phyloP scores from a whole-genome alignment of 1,140 invertebrate genomes.

The Rhyacophila brunnea region DNA sequence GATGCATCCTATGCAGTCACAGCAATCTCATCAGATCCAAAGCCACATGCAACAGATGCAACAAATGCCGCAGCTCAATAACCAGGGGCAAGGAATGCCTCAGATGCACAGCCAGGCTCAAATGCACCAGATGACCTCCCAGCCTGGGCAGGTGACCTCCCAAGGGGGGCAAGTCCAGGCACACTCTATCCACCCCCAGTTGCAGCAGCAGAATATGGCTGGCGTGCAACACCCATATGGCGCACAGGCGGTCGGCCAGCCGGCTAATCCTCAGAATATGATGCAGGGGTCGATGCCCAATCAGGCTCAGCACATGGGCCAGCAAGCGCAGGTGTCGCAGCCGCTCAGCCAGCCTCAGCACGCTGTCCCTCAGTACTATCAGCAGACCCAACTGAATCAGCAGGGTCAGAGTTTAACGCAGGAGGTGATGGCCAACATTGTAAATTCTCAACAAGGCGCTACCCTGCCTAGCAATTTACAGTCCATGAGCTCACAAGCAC shows the following conservation, averaged over 20 bases:
- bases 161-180: constrained; percentile 43
- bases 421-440: constrained; percentile 53
- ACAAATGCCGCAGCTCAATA: constrained; percentile 46
- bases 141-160: constrained; percentile 47
- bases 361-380: constrained; percentile 50
- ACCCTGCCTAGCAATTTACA: constrained; percentile 51
- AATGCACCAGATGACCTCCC: constrained; percentile 33
- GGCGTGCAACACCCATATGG: constrained; percentile 47
- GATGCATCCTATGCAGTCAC: constrained; percentile 27
- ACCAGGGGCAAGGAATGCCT: constrained; percentile 48
- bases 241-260: constrained; percentile 49
- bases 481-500: constrained; percentile 49
- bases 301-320: constrained; percentile 50
- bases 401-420: constrained; percentile 54
- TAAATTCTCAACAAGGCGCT: constrained; percentile 53
- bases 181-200: constrained; percentile 53
- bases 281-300: no score
- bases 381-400: constrained; percentile 50
- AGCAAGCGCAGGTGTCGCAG: constrained; percentile 48
- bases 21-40: constrained; percentile 43
- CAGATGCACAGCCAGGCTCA: constrained; percentile 42
- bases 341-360: constrained; percentile 50
- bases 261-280: constrained; percentile 48
- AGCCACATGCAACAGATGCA: constrained; percentile 55
- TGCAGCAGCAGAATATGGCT: constrained; percentile 49